Conservation (phyloP, 2,888 invertebrate species). For the Ichneumoninae sp. region DNA sequence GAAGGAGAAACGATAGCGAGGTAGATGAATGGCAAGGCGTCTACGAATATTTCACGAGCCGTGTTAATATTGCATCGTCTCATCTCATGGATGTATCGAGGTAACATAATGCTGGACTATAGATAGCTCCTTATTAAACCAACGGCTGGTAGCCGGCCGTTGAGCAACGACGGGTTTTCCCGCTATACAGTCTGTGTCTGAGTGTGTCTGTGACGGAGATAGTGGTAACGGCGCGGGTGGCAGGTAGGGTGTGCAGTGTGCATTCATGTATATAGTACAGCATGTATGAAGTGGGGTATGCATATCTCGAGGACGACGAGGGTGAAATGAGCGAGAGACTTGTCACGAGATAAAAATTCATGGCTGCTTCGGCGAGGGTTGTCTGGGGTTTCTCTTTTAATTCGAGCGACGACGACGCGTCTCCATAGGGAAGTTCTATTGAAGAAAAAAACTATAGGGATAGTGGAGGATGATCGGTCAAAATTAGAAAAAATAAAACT, state of each 20-base stretch:
- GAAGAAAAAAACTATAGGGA: too few species aligned
- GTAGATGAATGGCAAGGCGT: slow-evolving; percentile 83
- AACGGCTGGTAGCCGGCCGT: slow-evolving; percentile 73
- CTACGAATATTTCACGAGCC: slow-evolving; percentile 83
- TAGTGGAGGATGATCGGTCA: too few species aligned
- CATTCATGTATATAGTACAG: slow-evolving; percentile 45
- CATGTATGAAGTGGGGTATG: slow-evolving; percentile 37
- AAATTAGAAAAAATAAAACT: too few species aligned
- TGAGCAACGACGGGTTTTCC: slow-evolving; percentile 62
- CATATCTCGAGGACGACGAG: slow-evolving; percentile 35
- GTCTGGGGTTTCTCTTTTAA: not conserved
- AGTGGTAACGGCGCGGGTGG: slow-evolving; percentile 4
- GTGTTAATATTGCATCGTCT: slow-evolving; percentile 84
- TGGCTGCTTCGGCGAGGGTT: not conserved
- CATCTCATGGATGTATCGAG: slow-evolving; percentile 84
- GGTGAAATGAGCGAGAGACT: slow-evolving; percentile 21
- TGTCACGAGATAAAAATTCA: slow-evolving; percentile 6
- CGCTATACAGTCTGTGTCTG: not conserved
- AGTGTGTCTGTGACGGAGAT: not conserved
- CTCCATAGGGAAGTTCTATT: not conserved
- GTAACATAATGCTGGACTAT: slow-evolving; percentile 85
- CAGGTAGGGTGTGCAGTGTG: slow-evolving; percentile 45
- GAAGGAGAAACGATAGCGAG: slow-evolving; percentile 67
- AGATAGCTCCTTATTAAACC: slow-evolving; percentile 85
- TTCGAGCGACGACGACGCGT: not conserved